A percentile compares a stretch with the other conserved stretches of the same genome.
These are phyloP conservation scores for Chaetodon trifasciatus DNA, from an alignment of 2,797 vertebrate genomes.

Conservation along the genomic window DNA sequence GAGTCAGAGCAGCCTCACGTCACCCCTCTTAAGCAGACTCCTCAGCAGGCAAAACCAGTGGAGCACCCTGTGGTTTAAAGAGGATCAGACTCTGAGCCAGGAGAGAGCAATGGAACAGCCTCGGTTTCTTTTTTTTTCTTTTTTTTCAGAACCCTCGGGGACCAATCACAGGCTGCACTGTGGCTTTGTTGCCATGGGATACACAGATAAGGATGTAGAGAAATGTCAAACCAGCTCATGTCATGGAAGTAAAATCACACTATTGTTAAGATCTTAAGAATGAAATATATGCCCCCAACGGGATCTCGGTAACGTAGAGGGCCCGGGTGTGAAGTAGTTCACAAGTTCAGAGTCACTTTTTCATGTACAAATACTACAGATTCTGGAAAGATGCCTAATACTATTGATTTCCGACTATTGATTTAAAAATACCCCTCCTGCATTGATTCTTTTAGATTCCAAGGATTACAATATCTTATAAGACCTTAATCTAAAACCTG, in stretches of 20 bases:
- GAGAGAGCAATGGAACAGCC: constrained; percentile 57
- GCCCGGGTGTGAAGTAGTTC: constrained; percentile 9
- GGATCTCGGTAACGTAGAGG: background rate
- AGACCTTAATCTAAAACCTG: constrained; percentile 2
- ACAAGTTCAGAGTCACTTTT: constrained; percentile 15
- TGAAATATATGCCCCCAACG: constrained; percentile 24
- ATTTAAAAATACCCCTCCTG: constrained; percentile 18
- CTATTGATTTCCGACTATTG: constrained; percentile 30
- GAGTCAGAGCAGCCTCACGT: constrained; percentile 58
- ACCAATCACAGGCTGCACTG: constrained; percentile 73
- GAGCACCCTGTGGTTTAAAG: constrained; percentile 60
- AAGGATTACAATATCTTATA: constrained; percentile 5
- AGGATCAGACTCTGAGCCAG: constrained; percentile 67
- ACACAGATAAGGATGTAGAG: constrained; percentile 72
- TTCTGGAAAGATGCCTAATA: background rate
- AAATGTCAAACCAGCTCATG: constrained; percentile 67
- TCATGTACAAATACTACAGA: constrained; percentile 7
- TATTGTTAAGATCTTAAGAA: constrained; percentile 59
- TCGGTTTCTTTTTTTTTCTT: constrained; percentile 17
- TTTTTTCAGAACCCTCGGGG: constrained; percentile 50
- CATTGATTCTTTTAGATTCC: background rate
- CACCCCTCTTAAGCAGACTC: constrained; percentile 52
- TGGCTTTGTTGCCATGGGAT: constrained; percentile 82
- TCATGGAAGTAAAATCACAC: constrained; percentile 52
- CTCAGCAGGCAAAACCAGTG: constrained; percentile 61